phyloP scores from a whole-genome alignment of 1,140 invertebrate species.

The Oedothorax gibbosus region DNA sequence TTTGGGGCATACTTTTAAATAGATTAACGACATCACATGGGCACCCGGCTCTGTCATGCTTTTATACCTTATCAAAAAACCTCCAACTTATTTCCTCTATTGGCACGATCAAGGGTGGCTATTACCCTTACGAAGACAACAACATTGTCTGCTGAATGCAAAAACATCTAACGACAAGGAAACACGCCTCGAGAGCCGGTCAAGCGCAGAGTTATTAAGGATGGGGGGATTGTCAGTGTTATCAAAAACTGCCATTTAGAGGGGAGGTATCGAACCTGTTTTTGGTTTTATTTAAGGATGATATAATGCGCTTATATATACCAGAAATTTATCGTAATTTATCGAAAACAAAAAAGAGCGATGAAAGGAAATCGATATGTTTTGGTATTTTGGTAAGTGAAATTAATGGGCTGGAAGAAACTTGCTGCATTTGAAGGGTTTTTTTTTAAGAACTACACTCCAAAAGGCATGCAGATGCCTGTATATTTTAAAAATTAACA shows the following conservation, averaged over 20 bases:
- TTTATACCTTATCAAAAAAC: too few species aligned
- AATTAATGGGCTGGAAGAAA: not conserved
- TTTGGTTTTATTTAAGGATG: not conserved
- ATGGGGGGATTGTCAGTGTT: conserved; percentile 22
- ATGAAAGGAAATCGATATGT: not conserved
- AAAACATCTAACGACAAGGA: conserved; percentile 11
- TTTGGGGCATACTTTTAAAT: not conserved
- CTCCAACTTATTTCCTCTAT: conserved; percentile 7
- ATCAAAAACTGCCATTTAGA: conserved; percentile 9
- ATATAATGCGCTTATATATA: conserved; percentile 6
- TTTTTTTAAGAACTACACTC: not conserved
- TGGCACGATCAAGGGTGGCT: conserved; percentile 16
- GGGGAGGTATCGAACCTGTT: conserved; percentile 12
- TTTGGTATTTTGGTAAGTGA: conserved; percentile 1
- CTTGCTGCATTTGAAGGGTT: not conserved
- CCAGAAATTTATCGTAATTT: not conserved
- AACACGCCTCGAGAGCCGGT: conserved; percentile 30
- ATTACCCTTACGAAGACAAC: conserved; percentile 8
- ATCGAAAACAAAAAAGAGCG: not conserved
- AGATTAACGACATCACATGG: not conserved
- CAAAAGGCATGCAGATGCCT: too few species aligned
- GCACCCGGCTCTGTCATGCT: not conserved
- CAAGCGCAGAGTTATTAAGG: conserved; percentile 30
- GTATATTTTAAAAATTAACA: too few species aligned
- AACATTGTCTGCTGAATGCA: conserved; percentile 19